Evolutionary conservation across 1,140 invertebrate genomes (phyloP), one percentile per base, ranked within the genome.

Genomic region (Bombus confusus): DNA sequence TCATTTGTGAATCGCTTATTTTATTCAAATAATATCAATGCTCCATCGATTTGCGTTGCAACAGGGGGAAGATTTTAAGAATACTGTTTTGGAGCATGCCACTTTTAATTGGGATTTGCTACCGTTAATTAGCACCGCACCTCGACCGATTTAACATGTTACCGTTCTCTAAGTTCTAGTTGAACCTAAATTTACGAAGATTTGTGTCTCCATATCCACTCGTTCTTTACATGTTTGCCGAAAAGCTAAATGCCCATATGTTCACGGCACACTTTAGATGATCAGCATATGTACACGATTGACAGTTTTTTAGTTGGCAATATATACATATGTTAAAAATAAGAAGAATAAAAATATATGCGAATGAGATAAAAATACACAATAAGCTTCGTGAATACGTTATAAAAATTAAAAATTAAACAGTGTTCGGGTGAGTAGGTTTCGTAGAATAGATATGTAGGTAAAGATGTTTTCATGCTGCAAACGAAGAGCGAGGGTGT

Each of bases 401-500:
- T 64, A 66, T 75, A 85, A 82, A 87, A 79, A 83, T 57, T 87
- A 87, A 86, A 75, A 39, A 64, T 62, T 62, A 62, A 80, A 80
- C 75, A 87, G 64, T 80, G 83, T 79, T 62, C 59, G 86, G 94
- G 93, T 94, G 92, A 94, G 94, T 94, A 94, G 92, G 71, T 86
- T 66, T 90, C 82, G 93, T 95, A 95, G 94, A 93, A 92, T 95
- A 95, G 94, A 94, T 93, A 90, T 94, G 93, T 95, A 95, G 94
- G 93, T 92, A 93, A 93, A 93, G 92, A 92, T 95, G 93, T 95
- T 95, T 95, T 95, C 94, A 95, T 95, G 94, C 94, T 95, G 94
- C 94, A 68, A 91, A 93, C 81, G 93, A 92, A 94, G 92, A 92
- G 77, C 89, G 92, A 94, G 87, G 94, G 94, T 87, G 88, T 88